A percentile compares a stretch with the other conserved stretches of the same genome.
phyloP scores from a whole-genome alignment of 2,797 vertebrate genomes.

The Gadopsis bispinosus region DNA sequence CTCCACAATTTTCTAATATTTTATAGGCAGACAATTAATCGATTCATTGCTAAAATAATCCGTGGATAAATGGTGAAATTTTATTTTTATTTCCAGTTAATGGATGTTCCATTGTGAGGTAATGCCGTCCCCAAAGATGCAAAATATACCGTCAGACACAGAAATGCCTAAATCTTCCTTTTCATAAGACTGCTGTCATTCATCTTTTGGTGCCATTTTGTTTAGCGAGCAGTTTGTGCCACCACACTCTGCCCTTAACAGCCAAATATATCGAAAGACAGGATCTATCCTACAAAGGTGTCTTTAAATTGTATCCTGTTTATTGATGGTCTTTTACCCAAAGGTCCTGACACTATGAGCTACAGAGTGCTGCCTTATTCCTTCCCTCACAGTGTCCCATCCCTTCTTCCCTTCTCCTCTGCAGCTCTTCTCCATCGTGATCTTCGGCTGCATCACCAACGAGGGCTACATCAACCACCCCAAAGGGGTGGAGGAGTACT shows the following conservation, averaged over 20 bases:
- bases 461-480: constrained; percentile 93
- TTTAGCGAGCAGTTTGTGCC: background rate
- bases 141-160: background rate
- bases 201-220: too few relatives aligned
- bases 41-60: too few relatives aligned
- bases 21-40: too few relatives aligned
- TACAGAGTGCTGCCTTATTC: background rate
- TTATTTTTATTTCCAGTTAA: background rate
- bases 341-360: background rate
- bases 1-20: too few relatives aligned
- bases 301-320: background rate
- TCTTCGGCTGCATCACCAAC: constrained; percentile 95
- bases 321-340: background rate
- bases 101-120: background rate
- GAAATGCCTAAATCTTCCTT: too few relatives aligned
- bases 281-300: background rate
- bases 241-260: background rate
- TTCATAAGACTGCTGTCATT: too few relatives aligned
- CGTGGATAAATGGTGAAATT: background rate
- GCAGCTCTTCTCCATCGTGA: constrained; percentile 96
- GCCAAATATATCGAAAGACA: background rate
- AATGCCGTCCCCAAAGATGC: background rate
- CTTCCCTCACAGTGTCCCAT: background rate
- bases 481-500: constrained; percentile 87
- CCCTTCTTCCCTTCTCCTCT: background rate